phyloP scores from a whole-genome alignment of 2,888 invertebrate genomes.

The Palloptera scutellata region DNA sequence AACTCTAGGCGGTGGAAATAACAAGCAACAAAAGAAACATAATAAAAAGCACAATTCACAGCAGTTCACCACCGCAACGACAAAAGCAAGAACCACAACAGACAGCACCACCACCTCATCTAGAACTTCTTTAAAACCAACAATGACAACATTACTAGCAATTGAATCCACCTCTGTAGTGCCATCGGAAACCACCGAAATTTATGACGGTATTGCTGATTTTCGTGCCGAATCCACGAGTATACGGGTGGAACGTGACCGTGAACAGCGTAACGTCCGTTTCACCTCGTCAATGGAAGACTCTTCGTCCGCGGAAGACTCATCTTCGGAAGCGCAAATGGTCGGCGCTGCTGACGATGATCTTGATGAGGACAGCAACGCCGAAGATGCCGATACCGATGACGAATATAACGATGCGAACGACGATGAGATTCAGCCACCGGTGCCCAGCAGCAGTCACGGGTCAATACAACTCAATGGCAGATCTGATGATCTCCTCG shows the following conservation, averaged over 20 bases:
- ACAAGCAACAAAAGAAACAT: conserved; percentile 28
- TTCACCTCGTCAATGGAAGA: conserved; percentile 30
- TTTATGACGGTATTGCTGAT: conserved; percentile 39
- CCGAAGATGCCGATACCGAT: conserved; percentile 35
- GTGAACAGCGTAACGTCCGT: conserved; percentile 52
- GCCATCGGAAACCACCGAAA: conserved; percentile 47
- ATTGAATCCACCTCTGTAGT: too few species aligned
- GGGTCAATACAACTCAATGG: conserved; percentile 44
- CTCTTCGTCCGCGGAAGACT: conserved; percentile 3
- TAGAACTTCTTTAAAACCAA: conserved; percentile 36
- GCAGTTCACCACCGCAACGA: conserved; percentile 9
- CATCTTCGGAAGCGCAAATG: conserved; percentile 4
- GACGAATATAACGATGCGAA: conserved; percentile 41
- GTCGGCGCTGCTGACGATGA: background rate
- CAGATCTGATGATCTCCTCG: conserved; percentile 55
- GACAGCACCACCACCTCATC: conserved; percentile 40
- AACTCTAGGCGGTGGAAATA: conserved; percentile 23
- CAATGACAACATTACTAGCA: conserved; percentile 37
- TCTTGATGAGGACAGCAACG: conserved; percentile 16
- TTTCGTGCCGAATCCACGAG: conserved; percentile 50
- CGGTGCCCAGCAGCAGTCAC: conserved; percentile 47
- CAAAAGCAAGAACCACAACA: conserved; percentile 16
- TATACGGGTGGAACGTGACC: conserved; percentile 55
- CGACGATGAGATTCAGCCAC: conserved; percentile 41
- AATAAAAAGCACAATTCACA: conserved; percentile 20